phyloP scores from a whole-genome alignment of 2,797 vertebrate genomes.

The Dallia pectoralis region DNA sequence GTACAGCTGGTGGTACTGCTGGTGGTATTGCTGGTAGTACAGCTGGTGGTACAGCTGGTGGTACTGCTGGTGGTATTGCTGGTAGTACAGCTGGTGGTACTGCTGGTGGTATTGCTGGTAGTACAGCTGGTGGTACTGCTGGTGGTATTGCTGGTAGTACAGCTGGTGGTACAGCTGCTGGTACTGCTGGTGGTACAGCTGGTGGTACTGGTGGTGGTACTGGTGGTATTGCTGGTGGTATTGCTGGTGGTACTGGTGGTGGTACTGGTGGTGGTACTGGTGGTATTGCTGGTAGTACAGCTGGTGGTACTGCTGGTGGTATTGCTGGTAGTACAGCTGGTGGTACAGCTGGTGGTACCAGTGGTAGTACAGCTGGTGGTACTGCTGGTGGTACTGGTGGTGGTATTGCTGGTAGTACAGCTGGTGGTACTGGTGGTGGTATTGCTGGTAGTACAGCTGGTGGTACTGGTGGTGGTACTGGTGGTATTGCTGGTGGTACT shows the following conservation, averaged over 20 bases:
- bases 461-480: background rate
- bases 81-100: no score
- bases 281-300: no score
- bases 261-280: no score
- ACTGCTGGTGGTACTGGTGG: background rate
- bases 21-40: no score
- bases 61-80: background rate
- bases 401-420: background rate
- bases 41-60: no score
- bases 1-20: background rate
- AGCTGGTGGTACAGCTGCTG: background rate
- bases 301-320: background rate
- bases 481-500: background rate
- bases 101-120: background rate
- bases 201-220: background rate
- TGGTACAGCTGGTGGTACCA: no score
- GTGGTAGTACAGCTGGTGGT: background rate
- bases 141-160: background rate
- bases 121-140: background rate
- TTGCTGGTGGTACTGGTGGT: background rate
- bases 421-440: background rate
- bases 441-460: no score
- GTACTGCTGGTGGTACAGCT: no score
- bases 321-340: no score
- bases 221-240: no score